Evolutionary conservation across 2,888 invertebrate species (phyloP), one percentile per base, ranked within the genome.

Genomic region (Drosophila macrospina): DNA sequence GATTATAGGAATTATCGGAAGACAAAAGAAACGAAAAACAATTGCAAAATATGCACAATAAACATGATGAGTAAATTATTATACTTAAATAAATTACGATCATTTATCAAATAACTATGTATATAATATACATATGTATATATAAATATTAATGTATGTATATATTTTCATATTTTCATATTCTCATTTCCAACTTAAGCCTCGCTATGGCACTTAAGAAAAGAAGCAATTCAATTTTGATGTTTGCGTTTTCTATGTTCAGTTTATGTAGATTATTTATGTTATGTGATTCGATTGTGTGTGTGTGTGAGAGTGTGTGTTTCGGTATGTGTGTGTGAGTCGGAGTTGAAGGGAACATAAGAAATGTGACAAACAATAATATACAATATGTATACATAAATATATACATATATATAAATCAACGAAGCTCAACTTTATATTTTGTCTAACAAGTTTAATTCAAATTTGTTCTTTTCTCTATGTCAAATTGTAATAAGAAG

Each of bases 1-100:
- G 50, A 30, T 65, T 68, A 63, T 71, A 57, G 10, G 28, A 32
- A 47, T 56, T 56, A 52, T 74, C 36, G 64, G 67, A 69, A 72
- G 71, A 78, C 50, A 78, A 62, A 57, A 62, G 59, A 74, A 74
- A 61, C 54, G 64, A 69, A 74, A 76, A 78, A 71, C 55, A 76
- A 65, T 70, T 60, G 71, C 71, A 74, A 66, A 85, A 54, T 67
- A 72, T 69, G 65, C 62, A 70, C 62, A 68, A 64, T 66, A 57
- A 65, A 62, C 51, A 36, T 45, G 51, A 74, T 52, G 62, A 64
- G 42, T 39, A 51, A 59, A 74, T 15, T 60, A 71, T 55, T 47
- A 20, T 16, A 32, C 15, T 34, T 39, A 70, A 57, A n/a, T 63
- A 26, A 56, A 64, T 54, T 45, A 50, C 32, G 11, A 32, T 30